phyloP scores from a whole-genome alignment of 2,797 vertebrate genomes.

The Cetoscarus ocellatus region DNA sequence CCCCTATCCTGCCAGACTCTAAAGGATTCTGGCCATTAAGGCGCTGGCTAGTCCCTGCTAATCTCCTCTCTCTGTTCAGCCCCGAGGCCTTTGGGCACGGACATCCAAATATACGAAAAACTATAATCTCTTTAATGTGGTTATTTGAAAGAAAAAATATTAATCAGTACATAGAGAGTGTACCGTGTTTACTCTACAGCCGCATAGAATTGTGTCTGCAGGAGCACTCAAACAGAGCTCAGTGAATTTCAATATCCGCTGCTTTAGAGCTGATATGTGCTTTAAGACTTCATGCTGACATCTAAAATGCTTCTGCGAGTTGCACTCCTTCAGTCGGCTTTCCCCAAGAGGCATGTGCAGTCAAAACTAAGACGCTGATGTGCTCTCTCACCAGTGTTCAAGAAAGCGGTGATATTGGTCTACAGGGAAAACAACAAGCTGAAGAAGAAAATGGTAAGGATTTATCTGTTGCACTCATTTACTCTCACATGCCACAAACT shows the following conservation, averaged over 20 bases:
- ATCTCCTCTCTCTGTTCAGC: not conserved
- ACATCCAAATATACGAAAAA: not conserved
- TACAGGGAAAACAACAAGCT: constrained; percentile 96
- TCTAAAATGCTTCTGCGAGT: constrained; percentile 60
- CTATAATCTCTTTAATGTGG: not conserved
- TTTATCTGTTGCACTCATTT: constrained; percentile 16
- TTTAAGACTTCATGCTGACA: constrained; percentile 59
- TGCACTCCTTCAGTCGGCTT: constrained; percentile 34
- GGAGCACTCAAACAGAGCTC: constrained; percentile 17
- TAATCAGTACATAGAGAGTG: not conserved
- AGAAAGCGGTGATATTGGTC: constrained; percentile 96
- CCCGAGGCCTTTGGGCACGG: not conserved
- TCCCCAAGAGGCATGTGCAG: constrained; percentile 59
- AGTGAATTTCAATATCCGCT: constrained; percentile 48
- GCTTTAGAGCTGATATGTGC: constrained; percentile 47
- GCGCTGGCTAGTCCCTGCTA: not conserved
- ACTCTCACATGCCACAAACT: constrained; percentile 5
- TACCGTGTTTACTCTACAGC: constrained; percentile 17
- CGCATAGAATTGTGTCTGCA: not conserved
- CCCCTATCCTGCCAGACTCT: constrained; percentile 1
- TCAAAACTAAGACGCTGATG: constrained; percentile 64
- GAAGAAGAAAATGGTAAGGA: constrained; percentile 95
- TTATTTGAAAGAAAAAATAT: constrained; percentile 12
- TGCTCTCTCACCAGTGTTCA: constrained; percentile 90
- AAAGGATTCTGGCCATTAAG: not conserved